Percentiles rank a stretch among this genome's conserved stretches.
These are phyloP conservation scores for Oncorhynchus gorbuscha DNA, from an alignment of 2,113 vertebrate species.

Conservation along the genomic window DNA sequence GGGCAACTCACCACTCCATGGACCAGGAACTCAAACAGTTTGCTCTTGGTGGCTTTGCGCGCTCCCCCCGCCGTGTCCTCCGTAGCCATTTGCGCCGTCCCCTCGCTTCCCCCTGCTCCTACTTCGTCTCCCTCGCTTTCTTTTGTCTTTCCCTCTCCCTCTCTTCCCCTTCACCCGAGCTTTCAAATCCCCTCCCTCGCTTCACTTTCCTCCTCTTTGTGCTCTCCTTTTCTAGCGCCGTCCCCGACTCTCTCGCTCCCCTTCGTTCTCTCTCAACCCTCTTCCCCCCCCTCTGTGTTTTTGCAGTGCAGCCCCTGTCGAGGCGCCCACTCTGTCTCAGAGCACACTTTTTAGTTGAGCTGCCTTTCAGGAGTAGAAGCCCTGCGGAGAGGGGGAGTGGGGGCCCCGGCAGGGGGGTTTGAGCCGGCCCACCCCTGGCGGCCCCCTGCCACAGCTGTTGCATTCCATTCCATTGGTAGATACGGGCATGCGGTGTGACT, in stretches of 20 bases:
- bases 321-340: conserved; percentile 82
- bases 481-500: conserved; percentile 79
- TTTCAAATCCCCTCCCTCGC: conserved; percentile 73
- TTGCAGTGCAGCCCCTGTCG: conserved; percentile 57
- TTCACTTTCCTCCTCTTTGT: conserved; percentile 89
- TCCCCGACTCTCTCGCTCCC: conserved; percentile 78
- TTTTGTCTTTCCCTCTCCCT: conserved; percentile 76
- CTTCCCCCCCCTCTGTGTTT: conserved; percentile 76
- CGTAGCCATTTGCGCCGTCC: conserved; percentile 86
- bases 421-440: conserved; percentile 76
- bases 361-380: conserved; percentile 74
- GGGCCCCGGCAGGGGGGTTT: conserved; percentile 89
- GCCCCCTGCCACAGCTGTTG: conserved; percentile 81
- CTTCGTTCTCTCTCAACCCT: conserved; percentile 46
- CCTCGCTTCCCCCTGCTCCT: conserved; percentile 59
- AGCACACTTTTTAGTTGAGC: conserved; percentile 87
- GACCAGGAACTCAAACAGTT: conserved; percentile 99
- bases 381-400: conserved; percentile 62
- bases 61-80: conserved; percentile 96
- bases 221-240: conserved; percentile 69
- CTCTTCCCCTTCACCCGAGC: conserved; percentile 54
- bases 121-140: conserved; percentile 63
- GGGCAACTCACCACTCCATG: conserved; percentile 97
- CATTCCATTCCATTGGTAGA: conserved; percentile 95
- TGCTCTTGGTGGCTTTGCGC: conserved; percentile 99